A percentile compares a stretch with the other conserved stretches of the same genome.
These are phyloP conservation scores for Antedon bifida DNA, from an alignment of 35 echinoderm and acorn worm genomes.

Conservation along the genomic window DNA sequence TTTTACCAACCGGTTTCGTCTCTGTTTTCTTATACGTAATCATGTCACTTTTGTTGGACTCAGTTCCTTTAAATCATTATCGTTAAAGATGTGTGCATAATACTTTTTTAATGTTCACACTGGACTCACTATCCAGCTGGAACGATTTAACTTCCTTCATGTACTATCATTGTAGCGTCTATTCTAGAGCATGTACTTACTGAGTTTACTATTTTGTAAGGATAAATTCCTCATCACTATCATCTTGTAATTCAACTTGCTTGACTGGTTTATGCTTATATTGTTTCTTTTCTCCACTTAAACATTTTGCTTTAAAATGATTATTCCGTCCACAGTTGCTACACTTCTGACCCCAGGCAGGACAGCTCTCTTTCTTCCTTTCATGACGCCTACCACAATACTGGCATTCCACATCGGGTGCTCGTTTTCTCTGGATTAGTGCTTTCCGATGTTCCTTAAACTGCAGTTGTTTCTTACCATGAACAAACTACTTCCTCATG, in stretches of 20 bases:
- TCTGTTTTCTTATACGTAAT: constrained; percentile 17
- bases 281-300: too few species aligned
- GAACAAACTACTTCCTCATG: not conserved
- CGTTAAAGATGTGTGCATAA: not conserved
- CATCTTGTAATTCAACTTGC: not conserved
- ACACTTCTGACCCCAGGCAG: constrained; percentile 30
- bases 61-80: not conserved
- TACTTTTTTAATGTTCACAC: constrained; percentile 13
- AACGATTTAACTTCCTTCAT: constrained; percentile 16
- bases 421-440: not conserved
- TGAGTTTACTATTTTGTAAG: too few species aligned
- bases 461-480: not conserved
- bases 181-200: constrained; percentile 14
- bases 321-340: constrained; percentile 38
- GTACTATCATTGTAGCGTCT: constrained; percentile 16
- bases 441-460: not conserved
- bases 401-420: constrained; percentile 8
- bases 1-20: constrained; percentile 24
- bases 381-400: constrained; percentile 32
- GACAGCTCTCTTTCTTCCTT: constrained; percentile 9
- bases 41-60: not conserved
- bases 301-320: constrained; percentile 31
- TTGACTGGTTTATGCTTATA: not conserved
- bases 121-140: constrained; percentile 32
- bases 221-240: not conserved